phyloP scores from a whole-genome alignment of 2,113 vertebrate genomes.

The Chamaetylas fuelleborni region DNA sequence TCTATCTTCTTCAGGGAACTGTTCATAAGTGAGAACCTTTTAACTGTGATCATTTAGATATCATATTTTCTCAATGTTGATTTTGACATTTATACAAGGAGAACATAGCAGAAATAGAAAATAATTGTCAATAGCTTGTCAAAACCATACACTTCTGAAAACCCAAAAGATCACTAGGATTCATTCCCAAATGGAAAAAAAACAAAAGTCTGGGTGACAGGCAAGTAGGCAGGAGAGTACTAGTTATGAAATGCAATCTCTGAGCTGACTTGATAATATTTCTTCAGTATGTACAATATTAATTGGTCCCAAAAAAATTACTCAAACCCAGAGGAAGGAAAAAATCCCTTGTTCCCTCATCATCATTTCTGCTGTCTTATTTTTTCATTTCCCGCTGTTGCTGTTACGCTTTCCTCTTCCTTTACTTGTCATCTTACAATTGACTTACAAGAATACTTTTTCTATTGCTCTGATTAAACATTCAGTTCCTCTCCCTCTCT shows the following conservation, averaged over 20 bases:
- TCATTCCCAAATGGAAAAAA: background rate
- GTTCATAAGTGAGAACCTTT: background rate
- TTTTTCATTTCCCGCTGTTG: background rate
- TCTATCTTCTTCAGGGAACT: background rate
- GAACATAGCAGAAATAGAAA: background rate
- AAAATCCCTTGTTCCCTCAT: background rate
- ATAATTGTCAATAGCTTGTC: background rate
- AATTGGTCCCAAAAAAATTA: background rate
- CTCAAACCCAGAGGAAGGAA: background rate
- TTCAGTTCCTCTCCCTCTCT: background rate
- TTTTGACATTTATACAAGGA: background rate
- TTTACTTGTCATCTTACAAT: background rate
- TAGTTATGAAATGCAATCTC: background rate
- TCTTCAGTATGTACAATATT: background rate
- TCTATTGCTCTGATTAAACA: background rate
- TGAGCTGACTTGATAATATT: background rate
- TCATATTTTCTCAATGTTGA: background rate
- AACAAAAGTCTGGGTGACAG: background rate
- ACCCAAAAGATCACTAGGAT: background rate
- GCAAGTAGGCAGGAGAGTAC: background rate
- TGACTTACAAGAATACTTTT: background rate
- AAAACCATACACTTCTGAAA: background rate
- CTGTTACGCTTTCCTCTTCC: background rate
- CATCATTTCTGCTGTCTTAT: background rate
- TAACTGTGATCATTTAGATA: background rate